A percentile compares a stretch with the other conserved stretches of the same genome.
These are phyloP conservation scores for Agrotis clavis DNA, from an alignment of 2,888 invertebrate species.

Conservation along the genomic window DNA sequence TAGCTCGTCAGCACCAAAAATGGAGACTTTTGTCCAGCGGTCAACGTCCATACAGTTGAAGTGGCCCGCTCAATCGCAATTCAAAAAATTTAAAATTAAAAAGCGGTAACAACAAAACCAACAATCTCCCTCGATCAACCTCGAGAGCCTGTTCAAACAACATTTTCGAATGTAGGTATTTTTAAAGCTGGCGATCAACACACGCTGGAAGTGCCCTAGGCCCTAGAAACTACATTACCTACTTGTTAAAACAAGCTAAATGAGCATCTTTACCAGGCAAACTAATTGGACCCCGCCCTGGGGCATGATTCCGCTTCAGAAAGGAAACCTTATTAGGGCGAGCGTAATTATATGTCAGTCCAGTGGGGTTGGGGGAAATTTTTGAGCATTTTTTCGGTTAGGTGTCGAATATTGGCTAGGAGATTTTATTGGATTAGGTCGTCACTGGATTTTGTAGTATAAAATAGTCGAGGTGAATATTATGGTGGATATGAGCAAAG, in stretches of 20 bases:
- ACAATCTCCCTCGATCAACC: neutral
- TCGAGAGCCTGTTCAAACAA: neutral
- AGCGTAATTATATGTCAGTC: slow-evolving; percentile 63
- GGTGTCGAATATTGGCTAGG: neutral
- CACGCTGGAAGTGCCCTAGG: slow-evolving; percentile 21
- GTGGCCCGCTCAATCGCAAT: too few relatives aligned
- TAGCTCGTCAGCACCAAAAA: too few relatives aligned
- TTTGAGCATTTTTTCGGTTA: slow-evolving; percentile 23
- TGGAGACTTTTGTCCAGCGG: too few relatives aligned
- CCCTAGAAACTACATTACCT: slow-evolving; percentile 53
- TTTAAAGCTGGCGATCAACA: slow-evolving; percentile 40
- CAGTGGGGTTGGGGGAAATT: slow-evolving; percentile 4
- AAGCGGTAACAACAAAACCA: neutral
- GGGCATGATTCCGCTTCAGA: slow-evolving; percentile 53
- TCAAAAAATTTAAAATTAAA: too few relatives aligned
- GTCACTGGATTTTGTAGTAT: neutral
- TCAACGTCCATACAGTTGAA: too few relatives aligned
- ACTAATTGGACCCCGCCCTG: slow-evolving; percentile 58
- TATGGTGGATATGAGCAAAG: neutral
- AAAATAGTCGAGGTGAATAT: neutral
- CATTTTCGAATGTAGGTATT: slow-evolving; percentile 41
- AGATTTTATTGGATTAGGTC: slow-evolving; percentile 8
- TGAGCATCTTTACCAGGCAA: slow-evolving; percentile 53
- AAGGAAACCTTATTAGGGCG: slow-evolving; percentile 58
- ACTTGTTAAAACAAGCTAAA: slow-evolving; percentile 63